These are phyloP conservation scores for Cyrtorhinus lividipennis DNA, from an alignment of 1,140 invertebrate species.

Conservation along the genomic window DNA sequence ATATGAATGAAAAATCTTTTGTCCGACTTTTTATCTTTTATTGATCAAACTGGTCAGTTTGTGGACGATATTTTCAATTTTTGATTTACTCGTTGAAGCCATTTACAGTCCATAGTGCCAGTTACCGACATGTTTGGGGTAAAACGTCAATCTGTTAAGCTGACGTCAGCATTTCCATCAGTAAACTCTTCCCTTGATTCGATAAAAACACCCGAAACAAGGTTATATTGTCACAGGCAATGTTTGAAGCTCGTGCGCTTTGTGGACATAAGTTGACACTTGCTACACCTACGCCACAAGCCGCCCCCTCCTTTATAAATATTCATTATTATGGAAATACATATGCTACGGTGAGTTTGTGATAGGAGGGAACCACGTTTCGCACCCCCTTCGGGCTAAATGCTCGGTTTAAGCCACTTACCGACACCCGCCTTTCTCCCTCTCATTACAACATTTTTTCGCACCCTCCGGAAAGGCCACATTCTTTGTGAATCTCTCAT, in stretches of 20 bases:
- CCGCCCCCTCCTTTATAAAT: not conserved
- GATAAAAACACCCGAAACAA: not conserved
- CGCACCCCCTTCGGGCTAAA: not conserved
- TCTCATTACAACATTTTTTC: not conserved
- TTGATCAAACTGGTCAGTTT: too few species aligned
- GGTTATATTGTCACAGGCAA: too few species aligned
- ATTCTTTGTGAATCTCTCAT: not conserved
- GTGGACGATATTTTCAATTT: too few species aligned
- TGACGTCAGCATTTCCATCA: too few species aligned
- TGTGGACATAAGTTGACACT: not conserved
- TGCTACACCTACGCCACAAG: not conserved
- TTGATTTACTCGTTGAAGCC: too few species aligned
- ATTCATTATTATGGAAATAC: slow-evolving; percentile 10
- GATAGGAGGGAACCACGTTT: not conserved
- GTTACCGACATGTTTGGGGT: too few species aligned
- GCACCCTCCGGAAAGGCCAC: not conserved
- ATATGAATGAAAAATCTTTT: slow-evolving; percentile 6
- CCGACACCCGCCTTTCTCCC: not conserved
- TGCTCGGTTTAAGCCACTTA: slow-evolving; percentile 5
- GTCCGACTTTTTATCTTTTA: too few species aligned
- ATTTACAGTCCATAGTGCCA: too few species aligned
- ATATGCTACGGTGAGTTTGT: not conserved
- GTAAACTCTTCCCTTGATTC: too few species aligned
- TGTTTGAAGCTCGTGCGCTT: not conserved
- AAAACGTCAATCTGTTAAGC: too few species aligned